phyloP scores from a whole-genome alignment of 2,797 vertebrate species.

The Platalea minor region DNA sequence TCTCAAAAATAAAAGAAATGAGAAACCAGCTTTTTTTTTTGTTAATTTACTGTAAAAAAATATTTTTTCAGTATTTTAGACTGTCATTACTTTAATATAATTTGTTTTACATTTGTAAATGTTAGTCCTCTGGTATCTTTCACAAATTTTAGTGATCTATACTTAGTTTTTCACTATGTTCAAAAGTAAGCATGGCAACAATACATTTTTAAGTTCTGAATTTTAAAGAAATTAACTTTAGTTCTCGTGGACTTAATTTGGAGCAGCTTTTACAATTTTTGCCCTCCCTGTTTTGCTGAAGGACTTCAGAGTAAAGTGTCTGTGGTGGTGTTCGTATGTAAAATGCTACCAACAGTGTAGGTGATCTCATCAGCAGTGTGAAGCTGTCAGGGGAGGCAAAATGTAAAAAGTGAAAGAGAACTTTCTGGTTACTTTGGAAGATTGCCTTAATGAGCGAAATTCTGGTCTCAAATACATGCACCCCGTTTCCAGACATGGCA shows the following conservation, averaged over 20 bases:
- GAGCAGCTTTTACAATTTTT: background rate
- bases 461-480: background rate
- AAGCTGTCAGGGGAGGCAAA: background rate
- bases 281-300: background rate
- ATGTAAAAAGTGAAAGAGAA: background rate
- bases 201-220: background rate
- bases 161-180: background rate
- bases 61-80: background rate
- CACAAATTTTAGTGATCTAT: background rate
- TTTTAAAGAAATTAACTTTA: background rate
- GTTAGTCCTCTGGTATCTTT: background rate
- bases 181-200: background rate
- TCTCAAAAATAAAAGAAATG: background rate
- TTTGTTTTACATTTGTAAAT: background rate
- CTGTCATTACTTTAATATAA: background rate
- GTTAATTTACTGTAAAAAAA: background rate
- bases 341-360: background rate
- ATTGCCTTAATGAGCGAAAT: background rate
- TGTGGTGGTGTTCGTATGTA: fast-evolving
- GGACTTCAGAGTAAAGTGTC: background rate
- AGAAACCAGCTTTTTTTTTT: background rate
- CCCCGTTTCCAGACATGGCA: background rate
- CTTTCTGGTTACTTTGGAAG: background rate
- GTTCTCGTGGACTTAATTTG: background rate
- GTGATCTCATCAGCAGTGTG: background rate